Conservation (phyloP, 64 coral and sea anemone species). For the Astreopora myriophthalma region DNA sequence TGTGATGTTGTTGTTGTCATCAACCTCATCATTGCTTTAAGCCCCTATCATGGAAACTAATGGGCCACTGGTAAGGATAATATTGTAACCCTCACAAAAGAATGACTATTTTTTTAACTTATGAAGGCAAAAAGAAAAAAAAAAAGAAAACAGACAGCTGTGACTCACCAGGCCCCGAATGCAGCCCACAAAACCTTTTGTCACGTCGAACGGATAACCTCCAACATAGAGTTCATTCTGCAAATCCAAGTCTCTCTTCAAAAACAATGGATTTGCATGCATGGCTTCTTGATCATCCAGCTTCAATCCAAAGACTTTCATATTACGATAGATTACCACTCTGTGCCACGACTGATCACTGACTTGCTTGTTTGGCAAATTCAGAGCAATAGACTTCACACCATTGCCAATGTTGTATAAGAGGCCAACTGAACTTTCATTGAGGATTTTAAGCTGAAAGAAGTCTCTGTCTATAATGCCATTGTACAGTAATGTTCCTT, state of each 20-base stretch:
- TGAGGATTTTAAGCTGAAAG: slow-evolving; percentile 20
- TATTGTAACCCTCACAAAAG: no score
- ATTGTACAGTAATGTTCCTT: slow-evolving; percentile 53
- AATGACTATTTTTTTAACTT: no score
- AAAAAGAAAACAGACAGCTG: not conserved
- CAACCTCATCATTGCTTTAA: no score
- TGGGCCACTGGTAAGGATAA: no score
- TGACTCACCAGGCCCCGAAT: slow-evolving; percentile 85
- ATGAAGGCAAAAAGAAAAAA: no score
- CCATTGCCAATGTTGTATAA: slow-evolving; percentile 65
- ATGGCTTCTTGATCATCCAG: slow-evolving; percentile 4
- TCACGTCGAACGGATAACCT: slow-evolving; percentile 43
- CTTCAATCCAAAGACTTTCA: slow-evolving; percentile 48
- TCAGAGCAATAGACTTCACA: not conserved
- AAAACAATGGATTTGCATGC: slow-evolving; percentile 24
- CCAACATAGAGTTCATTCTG: slow-evolving; percentile 20
- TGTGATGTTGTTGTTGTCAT: no score
- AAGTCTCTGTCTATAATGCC: slow-evolving; percentile 14
- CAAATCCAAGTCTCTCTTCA: slow-evolving; percentile 40
- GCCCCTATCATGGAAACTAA: no score
- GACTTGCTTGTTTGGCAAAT: not conserved
- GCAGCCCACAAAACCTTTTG: slow-evolving; percentile 89
- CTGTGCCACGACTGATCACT: slow-evolving; percentile 34
- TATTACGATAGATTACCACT: slow-evolving; percentile 49
- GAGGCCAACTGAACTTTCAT: not conserved